Conservation (phyloP, 2,888 invertebrate genomes). For the Hemaris fuciformis region DNA sequence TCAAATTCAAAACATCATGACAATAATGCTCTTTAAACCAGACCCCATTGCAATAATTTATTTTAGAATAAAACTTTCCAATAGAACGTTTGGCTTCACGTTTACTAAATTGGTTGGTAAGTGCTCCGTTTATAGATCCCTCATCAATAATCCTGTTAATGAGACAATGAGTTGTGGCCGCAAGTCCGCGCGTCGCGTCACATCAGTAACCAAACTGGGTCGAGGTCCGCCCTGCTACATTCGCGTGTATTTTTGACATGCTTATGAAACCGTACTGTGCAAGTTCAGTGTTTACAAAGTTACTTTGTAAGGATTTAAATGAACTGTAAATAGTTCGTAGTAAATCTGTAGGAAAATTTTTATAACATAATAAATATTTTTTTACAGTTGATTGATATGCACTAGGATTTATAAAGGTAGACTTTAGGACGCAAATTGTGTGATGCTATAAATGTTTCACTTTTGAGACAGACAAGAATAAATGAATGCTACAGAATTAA, state of each 20-base stretch:
- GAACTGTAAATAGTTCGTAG: background rate
- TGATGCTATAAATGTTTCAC: too few relatives aligned
- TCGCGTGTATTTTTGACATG: constrained; percentile 59
- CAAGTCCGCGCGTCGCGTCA: constrained; percentile 28
- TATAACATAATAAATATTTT: too few relatives aligned
- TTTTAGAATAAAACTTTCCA: too few relatives aligned
- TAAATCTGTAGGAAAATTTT: background rate
- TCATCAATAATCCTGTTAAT: constrained; percentile 2
- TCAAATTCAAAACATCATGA: too few relatives aligned
- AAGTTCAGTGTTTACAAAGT: constrained; percentile 13
- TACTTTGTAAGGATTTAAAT: constrained; percentile 2
- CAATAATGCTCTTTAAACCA: too few relatives aligned
- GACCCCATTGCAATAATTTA: too few relatives aligned
- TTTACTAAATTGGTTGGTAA: background rate
- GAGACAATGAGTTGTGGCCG: constrained; percentile 10
- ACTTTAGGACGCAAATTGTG: too few relatives aligned
- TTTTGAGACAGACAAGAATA: too few relatives aligned
- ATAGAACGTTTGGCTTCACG: too few relatives aligned
- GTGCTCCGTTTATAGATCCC: background rate
- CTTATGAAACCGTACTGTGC: constrained; percentile 59
- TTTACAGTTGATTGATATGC: too few relatives aligned
- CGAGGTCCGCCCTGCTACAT: constrained; percentile 53
- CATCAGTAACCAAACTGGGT: constrained; percentile 55
- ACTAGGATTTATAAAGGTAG: too few relatives aligned
- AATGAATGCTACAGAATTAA: too few relatives aligned